Evolutionary conservation across 2,888 invertebrate species (phyloP), one percentile per base, ranked within the genome.

Genomic region (Candidula unifasciata): DNA sequence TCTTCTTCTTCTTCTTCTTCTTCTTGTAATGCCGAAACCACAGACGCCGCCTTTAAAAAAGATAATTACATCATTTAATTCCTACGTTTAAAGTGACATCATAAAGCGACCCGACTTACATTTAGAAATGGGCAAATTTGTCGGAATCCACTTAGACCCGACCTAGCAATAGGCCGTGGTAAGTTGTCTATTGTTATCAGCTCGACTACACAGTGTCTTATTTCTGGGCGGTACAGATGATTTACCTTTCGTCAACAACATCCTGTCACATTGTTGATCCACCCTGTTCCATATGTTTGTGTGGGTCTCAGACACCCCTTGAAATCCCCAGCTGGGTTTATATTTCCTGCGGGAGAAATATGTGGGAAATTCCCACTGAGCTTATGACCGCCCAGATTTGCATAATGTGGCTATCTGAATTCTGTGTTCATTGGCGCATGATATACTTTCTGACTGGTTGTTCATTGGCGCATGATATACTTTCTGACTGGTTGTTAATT

Each of bases 241-340:
- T 33, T 79, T 79, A 66, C 66, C 79, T 66, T 68, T 27, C 16
- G 79, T 79, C 27, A 27, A 66, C 66, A 68, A 24, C 30, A 44
- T 37, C 44, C 66, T 79, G 79, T 79, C 79, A 79, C 66, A 66
- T 66, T 79, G 79, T 79, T 79, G 79, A 52, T 68, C 27, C 66
- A 44, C 33, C 30, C 16, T 0, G 37, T 52, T 18, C 66, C 16
- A 3, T n/a, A 68, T 79, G 68, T 79, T 79, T 79, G 68, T 66
- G 64, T 57, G 44, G 27, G 35, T 37, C 66, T 79, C 60, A 44
- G 18, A 66, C 74, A 5, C 35, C n/a, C 3, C 66, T 57, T 13
- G 52, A 79, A n/a, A 68, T 35, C 24, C 44, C 66, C 44, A 66
- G 66, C 27, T 5, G 1, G 27, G n/a, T 27, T 79, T 21, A 8